These are phyloP conservation scores for Phalacrocorax pelagicus DNA, from an alignment of 2,113 vertebrate genomes.

Conservation along the genomic window DNA sequence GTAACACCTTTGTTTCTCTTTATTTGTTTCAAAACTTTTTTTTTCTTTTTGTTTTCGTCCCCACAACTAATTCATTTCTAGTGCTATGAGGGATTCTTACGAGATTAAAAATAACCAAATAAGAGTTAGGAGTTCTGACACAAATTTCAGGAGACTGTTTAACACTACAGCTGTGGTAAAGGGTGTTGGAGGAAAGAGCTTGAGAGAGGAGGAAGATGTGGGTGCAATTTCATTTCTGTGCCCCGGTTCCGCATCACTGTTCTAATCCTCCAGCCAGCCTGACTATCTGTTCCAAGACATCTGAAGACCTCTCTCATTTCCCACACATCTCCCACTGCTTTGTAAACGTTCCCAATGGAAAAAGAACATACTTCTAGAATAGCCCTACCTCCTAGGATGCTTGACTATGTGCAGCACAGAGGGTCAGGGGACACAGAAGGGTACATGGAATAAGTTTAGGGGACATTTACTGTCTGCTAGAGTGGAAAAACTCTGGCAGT, in stretches of 20 bases:
- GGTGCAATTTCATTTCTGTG: neutral
- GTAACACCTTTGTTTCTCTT: neutral
- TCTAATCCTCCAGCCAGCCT: neutral
- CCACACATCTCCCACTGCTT: neutral
- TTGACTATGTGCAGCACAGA: neutral
- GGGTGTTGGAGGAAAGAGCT: neutral
- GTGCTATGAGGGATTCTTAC: neutral
- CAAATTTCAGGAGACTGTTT: neutral
- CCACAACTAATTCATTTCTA: neutral
- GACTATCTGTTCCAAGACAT: neutral
- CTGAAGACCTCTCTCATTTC: neutral
- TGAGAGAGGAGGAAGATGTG: neutral
- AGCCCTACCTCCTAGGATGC: neutral
- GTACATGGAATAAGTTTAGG: neutral
- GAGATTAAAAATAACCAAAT: neutral
- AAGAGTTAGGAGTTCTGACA: neutral
- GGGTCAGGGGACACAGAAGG: neutral
- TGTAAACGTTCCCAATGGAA: neutral
- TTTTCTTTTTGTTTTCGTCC: neutral
- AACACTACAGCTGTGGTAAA: neutral
- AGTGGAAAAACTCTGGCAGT: neutral
- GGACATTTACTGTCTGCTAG: neutral
- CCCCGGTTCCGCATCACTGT: neutral
- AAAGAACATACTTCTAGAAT: neutral
- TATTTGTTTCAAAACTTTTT: neutral